Percentiles rank a stretch among this genome's conserved stretches.
Evolutionary conservation across 2,888 invertebrate species (phyloP).

Genomic region (Xanthia icteritia): DNA sequence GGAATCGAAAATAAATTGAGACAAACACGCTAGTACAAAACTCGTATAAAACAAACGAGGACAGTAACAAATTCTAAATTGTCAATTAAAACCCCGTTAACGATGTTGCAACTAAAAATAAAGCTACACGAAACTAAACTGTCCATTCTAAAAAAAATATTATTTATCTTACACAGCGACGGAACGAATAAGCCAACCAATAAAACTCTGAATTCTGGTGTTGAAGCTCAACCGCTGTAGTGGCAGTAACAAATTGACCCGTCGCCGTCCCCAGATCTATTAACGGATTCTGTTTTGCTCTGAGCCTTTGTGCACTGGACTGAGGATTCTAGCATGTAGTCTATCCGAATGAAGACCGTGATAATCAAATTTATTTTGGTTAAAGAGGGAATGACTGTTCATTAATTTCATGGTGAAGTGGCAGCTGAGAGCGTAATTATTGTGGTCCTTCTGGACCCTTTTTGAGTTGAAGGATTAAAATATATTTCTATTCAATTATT

Average conservation of each 20-base stretch:
- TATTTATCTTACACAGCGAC: slow-evolving; percentile 44
- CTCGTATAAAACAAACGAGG: slow-evolving; percentile 28
- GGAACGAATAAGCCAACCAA: slow-evolving; percentile 39
- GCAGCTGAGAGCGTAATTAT: background rate
- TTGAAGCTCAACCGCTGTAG: slow-evolving; percentile 46
- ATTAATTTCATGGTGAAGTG: slow-evolving; percentile 1
- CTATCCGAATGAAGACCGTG: slow-evolving; percentile 1
- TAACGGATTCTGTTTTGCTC: slow-evolving; percentile 52
- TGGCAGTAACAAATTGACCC: slow-evolving; percentile 65
- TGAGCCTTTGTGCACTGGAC: slow-evolving; percentile 34
- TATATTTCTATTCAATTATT: background rate
- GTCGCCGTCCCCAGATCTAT: slow-evolving; percentile 50
- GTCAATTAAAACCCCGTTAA: slow-evolving; percentile 42
- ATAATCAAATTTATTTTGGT: slow-evolving; percentile 17
- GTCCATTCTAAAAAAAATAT: slow-evolving; percentile 46
- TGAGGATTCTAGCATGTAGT: slow-evolving; percentile 4
- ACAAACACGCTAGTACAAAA: slow-evolving; percentile 1
- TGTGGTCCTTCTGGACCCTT: background rate
- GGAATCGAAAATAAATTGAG: slow-evolving; percentile 15
- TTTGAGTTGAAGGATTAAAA: background rate
- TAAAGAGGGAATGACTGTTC: background rate
- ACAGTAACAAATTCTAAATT: slow-evolving; percentile 28
- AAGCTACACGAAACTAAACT: slow-evolving; percentile 27
- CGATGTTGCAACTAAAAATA: slow-evolving; percentile 22
- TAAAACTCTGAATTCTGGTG: slow-evolving; percentile 57